Evolutionary conservation across 2,888 invertebrate species (phyloP).

Genomic region (Idaea straminata): DNA sequence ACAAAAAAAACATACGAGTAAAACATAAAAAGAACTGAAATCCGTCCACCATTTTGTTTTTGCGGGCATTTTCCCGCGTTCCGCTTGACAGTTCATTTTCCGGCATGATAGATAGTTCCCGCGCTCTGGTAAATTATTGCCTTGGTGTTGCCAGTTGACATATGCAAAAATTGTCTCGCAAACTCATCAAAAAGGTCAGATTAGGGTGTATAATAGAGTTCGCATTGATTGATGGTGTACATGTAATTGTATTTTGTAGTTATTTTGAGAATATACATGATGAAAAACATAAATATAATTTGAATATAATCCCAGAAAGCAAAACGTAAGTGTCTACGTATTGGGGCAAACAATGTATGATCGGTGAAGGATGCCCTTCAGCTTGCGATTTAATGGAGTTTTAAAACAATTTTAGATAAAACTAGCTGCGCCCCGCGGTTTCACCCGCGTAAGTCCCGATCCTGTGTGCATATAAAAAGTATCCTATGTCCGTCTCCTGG

Average conservation of each 20-base stretch:
- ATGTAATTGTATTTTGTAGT: conserved; percentile 26
- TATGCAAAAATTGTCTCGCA: conserved; percentile 78
- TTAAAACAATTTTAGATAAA: too few species aligned
- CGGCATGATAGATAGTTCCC: conserved; percentile 73
- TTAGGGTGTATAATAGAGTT: conserved; percentile 62
- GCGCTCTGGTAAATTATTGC: conserved; percentile 64
- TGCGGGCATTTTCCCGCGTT: conserved; percentile 56
- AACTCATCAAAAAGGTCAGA: conserved; percentile 71
- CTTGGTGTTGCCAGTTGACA: conserved; percentile 63
- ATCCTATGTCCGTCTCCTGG: too few species aligned
- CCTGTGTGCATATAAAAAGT: too few species aligned
- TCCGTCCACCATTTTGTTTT: conserved; percentile 51
- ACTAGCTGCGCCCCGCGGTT: too few species aligned
- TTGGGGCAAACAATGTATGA: too few species aligned
- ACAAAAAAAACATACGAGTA: neutral
- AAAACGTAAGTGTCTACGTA: neutral
- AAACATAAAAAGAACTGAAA: neutral
- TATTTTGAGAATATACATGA: neutral
- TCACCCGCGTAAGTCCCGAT: too few species aligned
- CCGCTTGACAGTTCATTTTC: conserved; percentile 73
- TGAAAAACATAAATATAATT: neutral
- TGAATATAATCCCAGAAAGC: neutral
- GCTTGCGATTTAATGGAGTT: too few species aligned
- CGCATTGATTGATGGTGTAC: conserved; percentile 40
- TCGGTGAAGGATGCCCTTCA: too few species aligned